A percentile compares a stretch with the other conserved stretches of the same genome.
Conservation (phyloP, 2,888 invertebrate genomes). For the Crepidodera aurea region DNA sequence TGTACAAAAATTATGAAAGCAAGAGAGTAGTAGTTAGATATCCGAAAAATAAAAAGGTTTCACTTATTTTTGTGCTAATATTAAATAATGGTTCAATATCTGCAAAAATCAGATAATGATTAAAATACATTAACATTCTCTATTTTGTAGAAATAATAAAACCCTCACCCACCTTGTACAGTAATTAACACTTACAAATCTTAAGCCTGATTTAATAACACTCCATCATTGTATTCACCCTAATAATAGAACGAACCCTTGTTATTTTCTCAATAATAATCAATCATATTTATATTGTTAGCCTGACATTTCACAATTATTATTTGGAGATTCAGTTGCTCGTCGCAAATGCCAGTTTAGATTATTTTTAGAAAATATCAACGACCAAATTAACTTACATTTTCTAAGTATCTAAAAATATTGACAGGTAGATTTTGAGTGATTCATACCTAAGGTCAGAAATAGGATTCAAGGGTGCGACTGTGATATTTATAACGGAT, state of each 20-base stretch:
- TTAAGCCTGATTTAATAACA: not conserved
- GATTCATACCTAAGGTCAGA: constrained; percentile 26
- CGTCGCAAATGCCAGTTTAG: constrained; percentile 21
- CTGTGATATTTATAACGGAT: constrained; percentile 2
- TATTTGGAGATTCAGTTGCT: constrained; percentile 5
- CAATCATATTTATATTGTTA: constrained; percentile 22
- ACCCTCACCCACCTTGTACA: no score
- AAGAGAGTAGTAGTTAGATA: no score
- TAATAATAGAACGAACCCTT: constrained; percentile 3
- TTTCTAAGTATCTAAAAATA: constrained; percentile 21
- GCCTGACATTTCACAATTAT: constrained; percentile 23
- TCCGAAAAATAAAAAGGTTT: no score
- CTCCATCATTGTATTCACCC: not conserved
- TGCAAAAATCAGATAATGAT: no score
- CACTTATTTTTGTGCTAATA: no score
- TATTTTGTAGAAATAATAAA: no score
- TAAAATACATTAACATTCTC: no score
- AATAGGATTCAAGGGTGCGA: constrained; percentile 11
- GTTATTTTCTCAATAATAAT: constrained; percentile 15
- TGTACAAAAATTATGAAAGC: no score
- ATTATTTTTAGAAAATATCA: constrained; percentile 33
- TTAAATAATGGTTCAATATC: no score
- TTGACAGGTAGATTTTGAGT: constrained; percentile 19
- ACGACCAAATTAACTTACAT: constrained; percentile 19
- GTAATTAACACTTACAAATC: not conserved